These are phyloP conservation scores for Brachionus angularis DNA, from an alignment of 1,140 invertebrate genomes.

Conservation along the genomic window DNA sequence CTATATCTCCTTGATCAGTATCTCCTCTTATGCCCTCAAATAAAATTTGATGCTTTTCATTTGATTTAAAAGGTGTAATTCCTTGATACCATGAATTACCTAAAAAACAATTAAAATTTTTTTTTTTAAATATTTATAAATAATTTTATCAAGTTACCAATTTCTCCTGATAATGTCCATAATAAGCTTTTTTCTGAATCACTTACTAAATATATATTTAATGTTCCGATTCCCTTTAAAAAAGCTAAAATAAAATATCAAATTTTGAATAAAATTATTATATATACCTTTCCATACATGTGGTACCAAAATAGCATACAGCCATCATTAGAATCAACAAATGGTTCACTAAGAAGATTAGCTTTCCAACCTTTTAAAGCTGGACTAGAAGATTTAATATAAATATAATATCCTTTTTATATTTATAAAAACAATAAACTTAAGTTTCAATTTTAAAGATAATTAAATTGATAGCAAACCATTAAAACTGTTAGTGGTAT, in stretches of 20 bases:
- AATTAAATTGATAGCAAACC: neutral
- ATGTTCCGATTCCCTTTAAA: slow-evolving; percentile 34
- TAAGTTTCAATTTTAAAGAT: too few relatives aligned
- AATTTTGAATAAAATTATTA: neutral
- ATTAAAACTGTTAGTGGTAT: slow-evolving; percentile 48
- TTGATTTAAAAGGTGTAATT: slow-evolving; percentile 17
- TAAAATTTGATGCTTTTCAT: slow-evolving; percentile 44
- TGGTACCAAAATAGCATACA: slow-evolving; percentile 46
- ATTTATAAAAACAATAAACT: too few relatives aligned
- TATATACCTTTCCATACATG: slow-evolving; percentile 42
- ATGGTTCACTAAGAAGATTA: neutral
- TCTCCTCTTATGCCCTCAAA: slow-evolving; percentile 64
- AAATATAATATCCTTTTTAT: slow-evolving; percentile 45
- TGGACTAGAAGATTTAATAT: slow-evolving; percentile 26
- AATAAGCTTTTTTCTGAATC: neutral
- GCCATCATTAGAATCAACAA: neutral
- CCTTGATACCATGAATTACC: slow-evolving; percentile 31
- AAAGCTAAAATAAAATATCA: neutral
- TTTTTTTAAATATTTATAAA: neutral
- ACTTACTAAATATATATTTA: slow-evolving; percentile 43
- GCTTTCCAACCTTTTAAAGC: neutral
- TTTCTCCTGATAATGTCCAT: slow-evolving; percentile 25
- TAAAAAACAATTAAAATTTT: neutral
- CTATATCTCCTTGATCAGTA: slow-evolving; percentile 69
- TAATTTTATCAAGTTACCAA: neutral